Evolutionary conservation across 2,888 invertebrate species (phyloP), one percentile per base, ranked within the genome.

Genomic region (Calliopum simillimum): DNA sequence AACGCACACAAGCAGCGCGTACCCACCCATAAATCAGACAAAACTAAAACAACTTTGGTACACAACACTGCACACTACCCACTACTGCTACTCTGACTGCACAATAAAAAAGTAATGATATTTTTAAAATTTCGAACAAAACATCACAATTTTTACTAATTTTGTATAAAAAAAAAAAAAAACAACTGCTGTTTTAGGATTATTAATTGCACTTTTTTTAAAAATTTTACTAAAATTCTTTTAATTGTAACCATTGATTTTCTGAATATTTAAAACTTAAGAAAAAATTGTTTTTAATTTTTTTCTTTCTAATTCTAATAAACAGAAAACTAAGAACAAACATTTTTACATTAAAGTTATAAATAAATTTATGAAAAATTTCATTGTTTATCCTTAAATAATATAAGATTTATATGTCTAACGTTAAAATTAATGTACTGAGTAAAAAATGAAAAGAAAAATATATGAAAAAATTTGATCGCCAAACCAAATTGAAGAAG

Each of bases 61-160:
- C n/a, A n/a, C 19, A 61, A 70, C 41, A 46, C 71, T 66, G 61
- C 66, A 68, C 62, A 56, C 51, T 61, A 65, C 53, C 23, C 59
- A 68, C 21, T 43, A 65, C 64, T 73, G n/a, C n/a, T n/a, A n/a
- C n/a, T n/a, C n/a, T n/a, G n/a, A 68, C 71, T 64, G 67, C 65
- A 62, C 25, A 63, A 70, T 51, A 12, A 23, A n/a, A n/a, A n/a
- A n/a, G n/a, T n/a, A n/a, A 64, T 47, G 55, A 46, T 47, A 63
- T 67, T 70, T 33, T 33, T 33, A 33, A 33, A 8, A 33, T 33
- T 33, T 33, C 8, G 33, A 33, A 8, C 33, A 33, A 33, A 8
- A 33, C 33, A 33, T 33, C 33, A 33, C 23, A 46, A 44, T 65
- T 66, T 68, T 66, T 71, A 70, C 68, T 44, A 68, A 67, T 46